Evolutionary conservation across 2,797 vertebrate genomes (phyloP), one percentile per base, ranked within the genome.

Genomic region (Moxostoma hubbsi): DNA sequence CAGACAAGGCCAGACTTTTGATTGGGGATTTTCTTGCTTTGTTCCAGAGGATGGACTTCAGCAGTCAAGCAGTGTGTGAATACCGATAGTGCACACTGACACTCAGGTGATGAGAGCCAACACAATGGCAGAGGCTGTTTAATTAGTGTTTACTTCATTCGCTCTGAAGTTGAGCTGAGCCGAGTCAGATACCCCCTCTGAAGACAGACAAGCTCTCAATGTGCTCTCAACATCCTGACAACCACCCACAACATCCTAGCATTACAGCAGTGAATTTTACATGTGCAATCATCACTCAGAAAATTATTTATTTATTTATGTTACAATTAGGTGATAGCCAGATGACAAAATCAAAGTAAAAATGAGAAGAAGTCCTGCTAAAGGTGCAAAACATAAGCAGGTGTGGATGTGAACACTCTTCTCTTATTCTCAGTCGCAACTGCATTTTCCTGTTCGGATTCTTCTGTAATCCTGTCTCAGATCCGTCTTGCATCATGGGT

Each of bases 381-480:
- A 43, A 54, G 67, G 7, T 46, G 43, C 51, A 43, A n/a, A 6
- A 5, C 51, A 45, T 69, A 36, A 54, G 18, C 13, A 57, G n/a
- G 12, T 64, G 62, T n/a, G 62, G 36, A 6, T 54, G 53, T 12
- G n/a, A 16, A 57, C 47, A 7, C 7, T 11, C 10, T 8, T 5
- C 15, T 13, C 0, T 36, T 57, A 8, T 47, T 61, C 8, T 62
- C 16, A 62, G 62, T 15, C 5, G 18, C 58, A 61, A 58, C 7
- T 62, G 51, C 15, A 73, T 36, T 62, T 73, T 73, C 47, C 18
- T 6, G 1, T 18, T 62, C 88, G 81, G 68, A 75, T 90, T 88
- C 12, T 62, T 74, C 85, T 87, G 92, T 91, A 93, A 91, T 90
- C 89, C 85, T 88, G 90, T 89, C 89, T 91, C 87, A 87, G 87